Evolutionary conservation across 2,797 vertebrate genomes (phyloP).

Genomic region (Mormyrops boulengeri): DNA sequence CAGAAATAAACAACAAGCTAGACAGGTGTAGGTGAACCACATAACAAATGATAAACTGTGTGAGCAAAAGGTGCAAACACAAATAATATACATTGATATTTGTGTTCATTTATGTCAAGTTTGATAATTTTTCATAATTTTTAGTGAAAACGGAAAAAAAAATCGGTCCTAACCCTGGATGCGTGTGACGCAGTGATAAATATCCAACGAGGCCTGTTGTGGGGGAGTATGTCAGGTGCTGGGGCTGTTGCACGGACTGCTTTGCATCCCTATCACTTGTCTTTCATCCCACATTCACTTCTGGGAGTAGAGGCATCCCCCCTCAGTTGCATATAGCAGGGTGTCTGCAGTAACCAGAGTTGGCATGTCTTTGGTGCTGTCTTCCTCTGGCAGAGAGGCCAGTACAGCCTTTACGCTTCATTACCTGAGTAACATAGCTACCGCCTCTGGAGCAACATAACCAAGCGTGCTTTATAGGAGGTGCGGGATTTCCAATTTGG

Average conservation of each 20-base stretch:
- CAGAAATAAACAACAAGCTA: neutral
- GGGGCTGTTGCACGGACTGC: neutral
- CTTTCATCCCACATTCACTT: neutral
- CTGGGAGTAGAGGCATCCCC: neutral
- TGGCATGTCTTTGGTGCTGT: neutral
- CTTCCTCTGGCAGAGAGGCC: neutral
- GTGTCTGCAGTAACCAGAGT: neutral
- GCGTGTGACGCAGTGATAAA: neutral
- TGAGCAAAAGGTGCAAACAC: neutral
- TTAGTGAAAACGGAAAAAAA: neutral
- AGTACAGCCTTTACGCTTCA: neutral
- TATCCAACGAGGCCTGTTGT: neutral
- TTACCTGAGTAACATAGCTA: neutral
- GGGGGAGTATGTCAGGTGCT: neutral
- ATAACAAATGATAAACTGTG: neutral
- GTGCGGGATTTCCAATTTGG: neutral
- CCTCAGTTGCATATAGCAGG: neutral
- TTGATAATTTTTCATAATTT: neutral
- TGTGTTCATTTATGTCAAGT: neutral
- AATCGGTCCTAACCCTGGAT: neutral
- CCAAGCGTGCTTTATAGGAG: neutral
- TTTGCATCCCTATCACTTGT: neutral
- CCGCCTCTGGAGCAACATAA: neutral
- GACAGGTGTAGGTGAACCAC: neutral
- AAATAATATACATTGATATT: neutral